Evolutionary conservation across 1,140 invertebrate genomes (phyloP).

Genomic region (Drosophila nannoptera): DNA sequence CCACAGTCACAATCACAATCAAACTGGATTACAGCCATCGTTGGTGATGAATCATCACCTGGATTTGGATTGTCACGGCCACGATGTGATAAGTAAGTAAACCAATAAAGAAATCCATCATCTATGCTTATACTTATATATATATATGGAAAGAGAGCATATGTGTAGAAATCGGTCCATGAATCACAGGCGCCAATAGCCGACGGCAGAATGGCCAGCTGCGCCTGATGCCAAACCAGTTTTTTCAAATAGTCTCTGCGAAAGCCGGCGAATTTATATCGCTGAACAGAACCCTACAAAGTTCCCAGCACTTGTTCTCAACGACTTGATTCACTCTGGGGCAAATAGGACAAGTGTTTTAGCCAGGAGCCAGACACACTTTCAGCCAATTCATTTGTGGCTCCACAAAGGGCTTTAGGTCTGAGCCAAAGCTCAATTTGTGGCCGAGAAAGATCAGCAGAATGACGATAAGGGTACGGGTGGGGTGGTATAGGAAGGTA

Average conservation of each 20-base stretch:
- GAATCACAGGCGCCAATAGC: conserved; percentile 13
- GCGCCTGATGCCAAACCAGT: conserved; percentile 17
- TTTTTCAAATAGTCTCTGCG: conserved; percentile 8
- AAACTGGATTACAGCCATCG: conserved; percentile 81
- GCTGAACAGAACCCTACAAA: neutral
- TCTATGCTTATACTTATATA: neutral
- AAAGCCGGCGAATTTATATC: conserved; percentile 8
- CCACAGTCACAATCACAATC: conserved; percentile 79
- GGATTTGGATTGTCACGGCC: conserved; percentile 79
- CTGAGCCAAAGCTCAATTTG: no score
- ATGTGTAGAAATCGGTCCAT: conserved; percentile 12
- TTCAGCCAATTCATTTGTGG: no score
- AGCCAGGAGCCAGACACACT: neutral
- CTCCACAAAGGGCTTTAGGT: no score
- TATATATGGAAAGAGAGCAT: neutral
- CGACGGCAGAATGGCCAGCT: conserved; percentile 25
- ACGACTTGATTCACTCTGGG: neutral
- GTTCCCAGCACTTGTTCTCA: neutral
- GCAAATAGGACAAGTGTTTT: neutral
- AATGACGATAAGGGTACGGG: no score
- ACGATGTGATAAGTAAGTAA: conserved; percentile 79
- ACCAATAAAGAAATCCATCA: neutral
- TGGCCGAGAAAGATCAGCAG: no score
- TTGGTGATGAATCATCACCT: conserved; percentile 82
- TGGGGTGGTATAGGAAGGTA: no score